Evolutionary conservation across 2,797 vertebrate species (phyloP), one percentile per base, ranked within the genome.

Genomic region (Holocentrus rufus): DNA sequence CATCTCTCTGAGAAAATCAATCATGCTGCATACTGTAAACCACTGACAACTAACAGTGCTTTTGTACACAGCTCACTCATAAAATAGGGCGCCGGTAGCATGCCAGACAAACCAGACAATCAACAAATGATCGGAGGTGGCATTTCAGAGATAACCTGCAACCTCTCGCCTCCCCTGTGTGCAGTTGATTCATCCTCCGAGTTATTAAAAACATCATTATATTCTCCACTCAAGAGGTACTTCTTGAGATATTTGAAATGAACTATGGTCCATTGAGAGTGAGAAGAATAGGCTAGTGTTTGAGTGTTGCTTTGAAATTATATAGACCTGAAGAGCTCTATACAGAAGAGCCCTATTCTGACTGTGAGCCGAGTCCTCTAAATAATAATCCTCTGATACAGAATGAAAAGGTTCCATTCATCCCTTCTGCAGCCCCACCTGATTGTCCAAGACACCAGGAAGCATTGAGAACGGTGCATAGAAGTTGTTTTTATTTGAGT

Each of bases 141-240:
- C 76, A 82, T 90, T 90, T 88, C 13, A 52, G 68, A 72, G 66
- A 68, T 87, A 80, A 89, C 86, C 87, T 89, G 83, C 74, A 74
- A 81, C 85, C 55, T 63, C 75, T 13, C 57, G 50, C 69, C 62
- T 77, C 55, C 73, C 72, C 74, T 30, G 65, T n/a, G 47, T 30
- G 15, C 77, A 18, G 65, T 77, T 78, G 67, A 85, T 88, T 88
- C 85, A 81, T 80, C 72, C 25, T 65, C 79, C 2, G 57, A 69
- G 54, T 67, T 66, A 76, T 80, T 85, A 79, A 83, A 88, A 85
- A 80, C 81, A 63, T 57, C 31, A 56, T 80, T 75, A 65, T 85
- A 72, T 87, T 90, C 86, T 61, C 66, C 47, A 10, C 76, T 89
- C 80, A 82, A 79, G 58, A 64, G 82, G 76, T 55, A 57, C 83